A percentile compares a stretch with the other conserved stretches of the same genome.
Conservation (phyloP, 2,888 invertebrate genomes). For the Cancer borealis region DNA sequence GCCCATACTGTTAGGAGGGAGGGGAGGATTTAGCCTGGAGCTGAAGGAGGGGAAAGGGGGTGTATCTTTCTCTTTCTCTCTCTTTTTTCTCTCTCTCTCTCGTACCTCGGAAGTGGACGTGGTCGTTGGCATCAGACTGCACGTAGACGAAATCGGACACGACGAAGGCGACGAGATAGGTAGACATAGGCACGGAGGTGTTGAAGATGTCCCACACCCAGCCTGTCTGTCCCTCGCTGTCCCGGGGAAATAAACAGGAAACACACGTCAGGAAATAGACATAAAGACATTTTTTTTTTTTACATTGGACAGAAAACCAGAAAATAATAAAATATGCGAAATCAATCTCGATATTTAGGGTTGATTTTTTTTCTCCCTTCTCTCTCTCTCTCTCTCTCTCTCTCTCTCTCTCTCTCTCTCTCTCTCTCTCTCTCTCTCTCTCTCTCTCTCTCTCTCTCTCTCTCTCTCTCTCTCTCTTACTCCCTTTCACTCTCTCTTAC, state of each 20-base stretch:
- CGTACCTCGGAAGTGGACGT: conserved; percentile 68
- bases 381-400: neutral
- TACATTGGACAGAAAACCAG: neutral
- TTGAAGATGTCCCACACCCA: conserved; percentile 76
- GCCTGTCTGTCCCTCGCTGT: conserved; percentile 40
- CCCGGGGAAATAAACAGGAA: neutral
- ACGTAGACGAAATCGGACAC: conserved; percentile 81
- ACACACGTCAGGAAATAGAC: neutral
- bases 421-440: neutral
- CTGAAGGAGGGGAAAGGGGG: too few species aligned
- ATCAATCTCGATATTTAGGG: neutral
- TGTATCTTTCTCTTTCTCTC: neutral
- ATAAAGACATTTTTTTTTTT: neutral
- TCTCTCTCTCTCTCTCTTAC: neutral
- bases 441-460: conserved; percentile 30
- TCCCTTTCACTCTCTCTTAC: neutral
- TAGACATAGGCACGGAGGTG: conserved; percentile 80
- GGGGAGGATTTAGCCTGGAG: neutral
- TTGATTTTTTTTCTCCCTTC: neutral
- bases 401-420: conserved; percentile 15
- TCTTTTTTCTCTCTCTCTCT: neutral
- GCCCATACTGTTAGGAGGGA: conserved; percentile 83
- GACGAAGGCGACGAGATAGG: conserved; percentile 83
- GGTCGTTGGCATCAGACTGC: conserved; percentile 76
- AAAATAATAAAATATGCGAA: neutral